Evolutionary conservation across 2,888 invertebrate species (phyloP).

Genomic region (Agonopterix alstromeriana): DNA sequence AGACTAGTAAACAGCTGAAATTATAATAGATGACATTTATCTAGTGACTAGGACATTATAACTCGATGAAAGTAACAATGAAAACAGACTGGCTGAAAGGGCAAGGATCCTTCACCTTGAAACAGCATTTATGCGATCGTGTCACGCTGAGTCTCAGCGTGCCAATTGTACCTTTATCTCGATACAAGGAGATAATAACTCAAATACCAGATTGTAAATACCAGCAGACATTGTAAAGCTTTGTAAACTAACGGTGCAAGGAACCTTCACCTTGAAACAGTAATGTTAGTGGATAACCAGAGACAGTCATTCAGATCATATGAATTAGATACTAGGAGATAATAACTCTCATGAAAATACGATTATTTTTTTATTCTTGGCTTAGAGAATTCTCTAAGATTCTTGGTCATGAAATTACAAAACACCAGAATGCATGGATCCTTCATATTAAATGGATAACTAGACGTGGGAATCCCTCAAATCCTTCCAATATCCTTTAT

Average conservation of each 20-base stretch:
- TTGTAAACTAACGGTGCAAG: background rate
- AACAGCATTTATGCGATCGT: slow-evolving; percentile 6
- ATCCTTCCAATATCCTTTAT: slow-evolving; percentile 2
- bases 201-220: background rate
- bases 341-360: no score
- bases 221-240: background rate
- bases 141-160: no score
- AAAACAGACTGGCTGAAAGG: background rate
- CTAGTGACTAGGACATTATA: no score
- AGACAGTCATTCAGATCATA: slow-evolving; percentile 6
- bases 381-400: no score
- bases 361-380: no score
- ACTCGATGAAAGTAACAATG: no score
- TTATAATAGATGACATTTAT: no score
- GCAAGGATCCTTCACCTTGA: slow-evolving; percentile 28
- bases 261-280: slow-evolving; percentile 30
- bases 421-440: slow-evolving; percentile 9
- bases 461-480: slow-evolving; percentile 9
- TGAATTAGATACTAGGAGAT: no score
- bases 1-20: no score
- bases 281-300: slow-evolving; percentile 13
- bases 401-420: background rate
- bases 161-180: background rate
- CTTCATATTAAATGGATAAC: slow-evolving; percentile 28
- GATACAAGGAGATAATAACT: no score